A percentile compares a stretch with the other conserved stretches of the same genome.
phyloP scores from a whole-genome alignment of 23 tunicate genomes.

The Halocynthia aurantium region DNA sequence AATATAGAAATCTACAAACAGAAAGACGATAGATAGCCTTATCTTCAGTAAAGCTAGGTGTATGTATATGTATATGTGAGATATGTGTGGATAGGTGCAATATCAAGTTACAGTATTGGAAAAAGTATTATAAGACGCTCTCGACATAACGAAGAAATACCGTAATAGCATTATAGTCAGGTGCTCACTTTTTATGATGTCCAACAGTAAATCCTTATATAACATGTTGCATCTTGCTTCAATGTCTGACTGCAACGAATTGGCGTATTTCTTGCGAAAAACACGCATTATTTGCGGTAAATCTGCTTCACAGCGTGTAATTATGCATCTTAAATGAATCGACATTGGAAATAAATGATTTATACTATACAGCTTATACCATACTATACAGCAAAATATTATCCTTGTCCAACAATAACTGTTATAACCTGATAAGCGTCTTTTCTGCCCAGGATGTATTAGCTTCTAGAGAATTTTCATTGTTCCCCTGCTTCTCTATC shows the following conservation, averaged over 20 bases:
- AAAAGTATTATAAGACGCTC: no score
- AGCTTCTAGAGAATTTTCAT: slow-evolving; percentile 2
- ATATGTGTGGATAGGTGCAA: no score
- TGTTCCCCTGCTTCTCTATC: background rate
- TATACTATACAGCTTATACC: background rate
- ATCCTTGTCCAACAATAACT: background rate
- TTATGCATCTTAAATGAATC: background rate
- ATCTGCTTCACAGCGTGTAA: slow-evolving; percentile 34
- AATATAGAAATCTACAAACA: no score
- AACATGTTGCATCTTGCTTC: slow-evolving; percentile 5
- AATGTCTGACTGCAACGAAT: slow-evolving; percentile 3
- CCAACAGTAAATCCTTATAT: slow-evolving; percentile 13
- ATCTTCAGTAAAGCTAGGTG: no score
- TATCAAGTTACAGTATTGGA: no score
- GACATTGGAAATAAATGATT: background rate
- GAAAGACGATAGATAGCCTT: no score
- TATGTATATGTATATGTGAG: no score
- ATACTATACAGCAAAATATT: background rate
- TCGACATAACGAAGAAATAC: no score
- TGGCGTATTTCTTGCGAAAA: slow-evolving; percentile 10
- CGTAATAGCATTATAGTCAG: no score
- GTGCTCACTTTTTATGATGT: slow-evolving; percentile 14
- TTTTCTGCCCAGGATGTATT: slow-evolving; percentile 26
- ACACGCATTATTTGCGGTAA: slow-evolving; percentile 6
- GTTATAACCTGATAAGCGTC: slow-evolving; percentile 10